Base-by-base conservation (phyloP, 2,113 vertebrate genomes). In the Xenus cinereus region DNA sequence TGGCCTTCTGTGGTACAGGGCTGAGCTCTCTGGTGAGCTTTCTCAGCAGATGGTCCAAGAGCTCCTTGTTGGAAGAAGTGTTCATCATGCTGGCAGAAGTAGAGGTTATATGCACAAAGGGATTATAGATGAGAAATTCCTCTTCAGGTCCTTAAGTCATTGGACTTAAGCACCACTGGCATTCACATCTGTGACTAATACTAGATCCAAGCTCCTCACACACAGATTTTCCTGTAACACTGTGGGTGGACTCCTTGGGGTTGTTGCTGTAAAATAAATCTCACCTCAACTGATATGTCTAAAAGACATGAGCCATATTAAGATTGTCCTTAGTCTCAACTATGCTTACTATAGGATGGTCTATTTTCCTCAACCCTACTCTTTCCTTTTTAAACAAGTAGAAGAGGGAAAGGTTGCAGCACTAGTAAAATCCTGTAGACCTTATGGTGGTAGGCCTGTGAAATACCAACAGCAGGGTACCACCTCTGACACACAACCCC, bases 371-470 rank as follows among this genome's bases (percentile, higher is more conserved):
- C 30, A 32, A 67, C 14, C 9, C 17, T 23, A 11, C 26, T 35
- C 45, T 48, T 76, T 28, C 37, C 9, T 19, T 67, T 78, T 30
- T 37, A 54, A 73, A 43, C 11, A 53, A 8, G 10, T 5, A 39
- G 9, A 15, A 6, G 13, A 66, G 32, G 15, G 32, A 13, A 45
- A 50, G 21, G 15, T 14, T 66, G 13, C 33, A 53, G 51, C 57
- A 43, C 39, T 33, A 48, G 27, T 37, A 43, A 72, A 63, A 64
- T 19, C 10, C 43, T 33, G 18, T 41, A 57, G 24, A 43, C 41
- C 6, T 23, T 45, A 24, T 1, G 1, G 14, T 0, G 1, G 12
- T 7, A 7, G 22, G 45, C 14, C 62, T 57, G 43, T n/a, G 45
- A 64, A 77, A 46, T 23, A 45, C 20, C 37, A 59, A 15, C 20